A percentile compares a stretch with the other conserved stretches of the same genome.
These are phyloP conservation scores for Euzophera pinguis DNA, from an alignment of 2,888 invertebrate genomes.

Conservation along the genomic window DNA sequence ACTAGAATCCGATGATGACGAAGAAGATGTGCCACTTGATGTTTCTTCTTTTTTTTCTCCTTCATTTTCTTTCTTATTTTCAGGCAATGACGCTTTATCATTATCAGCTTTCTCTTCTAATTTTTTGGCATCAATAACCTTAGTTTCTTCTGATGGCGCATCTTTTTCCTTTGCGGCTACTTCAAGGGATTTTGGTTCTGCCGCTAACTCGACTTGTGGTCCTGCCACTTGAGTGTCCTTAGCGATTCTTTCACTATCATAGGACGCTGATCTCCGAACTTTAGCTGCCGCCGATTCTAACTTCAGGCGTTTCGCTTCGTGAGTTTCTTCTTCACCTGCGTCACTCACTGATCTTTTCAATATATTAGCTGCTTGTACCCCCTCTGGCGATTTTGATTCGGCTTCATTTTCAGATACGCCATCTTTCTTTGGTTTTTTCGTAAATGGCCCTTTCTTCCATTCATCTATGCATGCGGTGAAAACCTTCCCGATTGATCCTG, in stretches of 20 bases:
- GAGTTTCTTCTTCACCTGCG: constrained; percentile 65
- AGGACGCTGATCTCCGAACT: constrained; percentile 66
- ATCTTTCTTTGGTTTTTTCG: constrained; percentile 56
- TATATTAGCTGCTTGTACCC: constrained; percentile 68
- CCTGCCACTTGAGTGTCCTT: constrained; percentile 34
- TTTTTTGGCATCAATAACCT: constrained; percentile 16
- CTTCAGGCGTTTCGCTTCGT: constrained; percentile 61
- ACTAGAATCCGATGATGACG: constrained; percentile 75
- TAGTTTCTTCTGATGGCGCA: constrained; percentile 17
- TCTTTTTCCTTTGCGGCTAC: constrained; percentile 20
- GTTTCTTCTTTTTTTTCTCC: constrained; percentile 55
- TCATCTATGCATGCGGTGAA: constrained; percentile 79
- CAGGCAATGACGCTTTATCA: constrained; percentile 4
- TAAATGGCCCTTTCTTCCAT: constrained; percentile 67
- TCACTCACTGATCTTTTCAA: constrained; percentile 71
- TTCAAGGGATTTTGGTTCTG: constrained; percentile 27
- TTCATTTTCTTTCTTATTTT: constrained; percentile 28
- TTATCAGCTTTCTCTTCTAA: constrained; percentile 23
- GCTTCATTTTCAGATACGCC: constrained; percentile 36
- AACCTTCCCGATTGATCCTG: constrained; percentile 78
- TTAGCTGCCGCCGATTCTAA: constrained; percentile 67
- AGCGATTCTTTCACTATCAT: constrained; percentile 57
- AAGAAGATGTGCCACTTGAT: constrained; percentile 60
- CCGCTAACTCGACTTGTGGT: constrained; percentile 16
- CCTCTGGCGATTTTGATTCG: constrained; percentile 44